phyloP scores from a whole-genome alignment of 2,113 vertebrate genomes.

The Panthera leo region DNA sequence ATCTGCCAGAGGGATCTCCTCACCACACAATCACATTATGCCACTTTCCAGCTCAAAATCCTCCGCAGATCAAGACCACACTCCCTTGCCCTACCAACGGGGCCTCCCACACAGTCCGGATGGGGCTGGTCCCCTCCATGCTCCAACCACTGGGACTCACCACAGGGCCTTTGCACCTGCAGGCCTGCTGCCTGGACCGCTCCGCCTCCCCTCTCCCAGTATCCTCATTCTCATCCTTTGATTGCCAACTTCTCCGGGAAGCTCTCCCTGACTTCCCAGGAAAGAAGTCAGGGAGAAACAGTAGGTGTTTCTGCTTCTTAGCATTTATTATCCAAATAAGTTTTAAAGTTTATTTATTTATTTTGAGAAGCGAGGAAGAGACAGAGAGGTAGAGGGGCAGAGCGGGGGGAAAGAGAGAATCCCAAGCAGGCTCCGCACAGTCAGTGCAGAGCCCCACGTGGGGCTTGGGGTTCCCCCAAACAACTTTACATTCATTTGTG shows the following conservation, averaged over 20 bases:
- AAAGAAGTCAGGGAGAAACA: background rate
- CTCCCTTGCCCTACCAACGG: background rate
- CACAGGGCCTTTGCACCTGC: background rate
- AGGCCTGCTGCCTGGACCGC: rapidly evolving
- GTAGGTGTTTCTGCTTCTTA: background rate
- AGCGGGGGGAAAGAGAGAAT: no score
- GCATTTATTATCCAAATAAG: background rate
- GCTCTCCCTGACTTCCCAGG: background rate
- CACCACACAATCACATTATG: background rate
- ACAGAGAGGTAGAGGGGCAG: no score
- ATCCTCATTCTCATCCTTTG: background rate
- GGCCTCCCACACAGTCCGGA: background rate
- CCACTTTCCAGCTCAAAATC: constrained; percentile 1
- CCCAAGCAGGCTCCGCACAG: no score
- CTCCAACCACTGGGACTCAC: background rate
- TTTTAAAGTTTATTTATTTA: background rate
- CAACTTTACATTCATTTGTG: background rate
- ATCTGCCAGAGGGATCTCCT: constrained; percentile 28
- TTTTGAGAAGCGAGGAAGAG: no score
- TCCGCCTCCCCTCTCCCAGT: background rate
- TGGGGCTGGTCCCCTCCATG: background rate
- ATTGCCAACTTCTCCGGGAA: background rate
- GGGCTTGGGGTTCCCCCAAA: no score
- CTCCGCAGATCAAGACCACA: background rate
- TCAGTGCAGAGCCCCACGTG: no score